Evolutionary conservation across 2,113 vertebrate species (phyloP).

Genomic region (Polypterus senegalus): DNA sequence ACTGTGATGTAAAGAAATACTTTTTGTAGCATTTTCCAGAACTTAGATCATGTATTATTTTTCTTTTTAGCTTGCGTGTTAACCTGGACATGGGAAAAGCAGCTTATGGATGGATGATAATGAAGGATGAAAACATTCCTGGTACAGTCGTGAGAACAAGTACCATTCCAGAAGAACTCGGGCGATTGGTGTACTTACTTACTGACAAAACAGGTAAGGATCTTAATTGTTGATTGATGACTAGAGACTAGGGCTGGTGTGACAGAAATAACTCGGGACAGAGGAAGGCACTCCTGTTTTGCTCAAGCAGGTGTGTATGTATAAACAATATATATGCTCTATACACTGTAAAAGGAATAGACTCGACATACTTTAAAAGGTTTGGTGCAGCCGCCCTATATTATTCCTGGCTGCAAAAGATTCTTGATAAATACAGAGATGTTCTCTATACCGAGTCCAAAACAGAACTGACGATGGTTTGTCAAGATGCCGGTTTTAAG

Average conservation of each 20-base stretch:
- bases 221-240: too few relatives aligned
- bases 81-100: conserved; percentile 98
- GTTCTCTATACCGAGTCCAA: too few relatives aligned
- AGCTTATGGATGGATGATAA: conserved; percentile 95
- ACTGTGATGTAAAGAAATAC: too few relatives aligned
- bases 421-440: too few relatives aligned
- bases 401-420: too few relatives aligned
- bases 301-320: conserved; percentile 5
- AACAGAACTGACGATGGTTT: too few relatives aligned
- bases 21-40: background rate
- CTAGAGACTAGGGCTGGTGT: background rate
- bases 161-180: conserved; percentile 94
- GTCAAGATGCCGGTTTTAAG: too few relatives aligned
- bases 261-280: conserved; percentile 8
- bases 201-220: conserved; percentile 89
- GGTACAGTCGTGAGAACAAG: conserved; percentile 93
- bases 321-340: too few relatives aligned
- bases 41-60: background rate
- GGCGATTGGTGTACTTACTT: conserved; percentile 83
- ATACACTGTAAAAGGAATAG: too few relatives aligned
- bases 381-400: too few relatives aligned
- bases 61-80: conserved; percentile 71
- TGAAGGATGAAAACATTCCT: conserved; percentile 88
- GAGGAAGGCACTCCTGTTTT: conserved; percentile 9
- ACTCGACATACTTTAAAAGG: too few relatives aligned